Conservation (phyloP, 2,888 invertebrate genomes). For the Acrocera orbiculus region DNA sequence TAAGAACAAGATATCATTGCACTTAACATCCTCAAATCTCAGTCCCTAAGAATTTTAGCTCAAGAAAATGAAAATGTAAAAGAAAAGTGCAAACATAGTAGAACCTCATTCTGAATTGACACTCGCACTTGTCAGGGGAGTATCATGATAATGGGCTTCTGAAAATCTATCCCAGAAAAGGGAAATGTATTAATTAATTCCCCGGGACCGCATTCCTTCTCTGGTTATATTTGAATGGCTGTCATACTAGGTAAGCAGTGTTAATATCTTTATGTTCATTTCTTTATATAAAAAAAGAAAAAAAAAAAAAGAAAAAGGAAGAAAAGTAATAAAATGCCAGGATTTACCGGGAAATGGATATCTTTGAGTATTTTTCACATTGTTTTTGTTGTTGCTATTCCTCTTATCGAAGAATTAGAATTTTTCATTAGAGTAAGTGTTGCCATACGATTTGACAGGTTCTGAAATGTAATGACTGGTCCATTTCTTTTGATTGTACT, state of each 20-base stretch:
- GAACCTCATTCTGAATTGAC: slow-evolving; percentile 5
- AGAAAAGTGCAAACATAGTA: slow-evolving; percentile 6
- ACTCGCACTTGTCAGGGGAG: slow-evolving; percentile 2
- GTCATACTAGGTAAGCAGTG: slow-evolving; percentile 6
- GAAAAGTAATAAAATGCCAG: slow-evolving; percentile 10
- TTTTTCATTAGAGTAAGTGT: slow-evolving; percentile 18
- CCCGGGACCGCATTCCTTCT: slow-evolving; percentile 15
- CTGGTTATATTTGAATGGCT: slow-evolving; percentile 12
- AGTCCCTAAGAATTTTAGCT: slow-evolving; percentile 3
- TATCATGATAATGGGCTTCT: slow-evolving; percentile 5
- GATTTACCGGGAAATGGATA: slow-evolving; percentile 7
- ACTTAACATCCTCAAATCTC: slow-evolving; percentile 7
- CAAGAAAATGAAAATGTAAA: not conserved
- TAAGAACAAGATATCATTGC: slow-evolving; percentile 4
- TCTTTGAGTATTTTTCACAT: slow-evolving; percentile 1
- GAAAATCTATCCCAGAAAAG: slow-evolving; percentile 4
- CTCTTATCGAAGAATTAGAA: slow-evolving; percentile 16
- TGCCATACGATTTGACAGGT: slow-evolving; percentile 16
- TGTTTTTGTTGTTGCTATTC: slow-evolving; percentile 8
- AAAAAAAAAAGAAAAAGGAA: too few species aligned
- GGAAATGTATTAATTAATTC: slow-evolving; percentile 18
- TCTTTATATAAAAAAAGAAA: slow-evolving; percentile 1
- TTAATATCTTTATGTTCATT: slow-evolving; percentile 1
- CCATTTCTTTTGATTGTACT: not conserved
- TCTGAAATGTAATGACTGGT: slow-evolving; percentile 1